Evolutionary conservation across 2,888 invertebrate species (phyloP).

Genomic region (Ennomos fuscantarius): DNA sequence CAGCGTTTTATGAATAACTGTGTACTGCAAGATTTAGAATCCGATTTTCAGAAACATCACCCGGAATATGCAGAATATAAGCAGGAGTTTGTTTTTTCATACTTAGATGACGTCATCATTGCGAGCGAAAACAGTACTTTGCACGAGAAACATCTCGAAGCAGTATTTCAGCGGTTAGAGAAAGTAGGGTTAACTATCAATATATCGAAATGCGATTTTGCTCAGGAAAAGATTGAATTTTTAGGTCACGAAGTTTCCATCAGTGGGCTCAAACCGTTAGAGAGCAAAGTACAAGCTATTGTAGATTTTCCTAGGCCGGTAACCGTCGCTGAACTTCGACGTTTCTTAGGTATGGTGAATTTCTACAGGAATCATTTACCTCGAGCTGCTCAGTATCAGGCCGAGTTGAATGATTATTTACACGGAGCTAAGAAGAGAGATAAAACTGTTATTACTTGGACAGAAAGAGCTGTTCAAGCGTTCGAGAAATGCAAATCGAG

Average conservation of each 20-base stretch:
- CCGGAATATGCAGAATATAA: no score
- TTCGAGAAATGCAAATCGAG: not conserved
- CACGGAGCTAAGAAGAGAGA: constrained; percentile 1
- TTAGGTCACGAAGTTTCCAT: constrained; percentile 17
- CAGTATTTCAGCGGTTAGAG: not conserved
- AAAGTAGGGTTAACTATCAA: no score
- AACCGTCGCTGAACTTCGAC: constrained; percentile 9
- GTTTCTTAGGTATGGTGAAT: constrained; percentile 23
- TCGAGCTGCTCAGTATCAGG: constrained; percentile 11
- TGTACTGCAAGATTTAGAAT: not conserved
- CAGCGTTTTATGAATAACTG: constrained; percentile 24
- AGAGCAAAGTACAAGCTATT: not conserved
- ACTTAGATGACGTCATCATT: not conserved
- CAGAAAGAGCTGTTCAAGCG: no score
- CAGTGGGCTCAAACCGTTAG: constrained; percentile 4
- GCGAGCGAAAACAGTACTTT: no score
- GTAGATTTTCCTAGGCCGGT: constrained; percentile 14
- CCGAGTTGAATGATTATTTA: constrained; percentile 9
- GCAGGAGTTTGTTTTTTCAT: not conserved
- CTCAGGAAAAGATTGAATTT: not conserved
- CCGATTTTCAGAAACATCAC: no score
- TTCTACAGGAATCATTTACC: constrained; percentile 23
- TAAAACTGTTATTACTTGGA: not conserved
- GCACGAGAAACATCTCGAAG: not conserved
- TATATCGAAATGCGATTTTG: no score